These are phyloP conservation scores for Anthophora plumipes DNA, from an alignment of 2,888 invertebrate species.

Conservation along the genomic window DNA sequence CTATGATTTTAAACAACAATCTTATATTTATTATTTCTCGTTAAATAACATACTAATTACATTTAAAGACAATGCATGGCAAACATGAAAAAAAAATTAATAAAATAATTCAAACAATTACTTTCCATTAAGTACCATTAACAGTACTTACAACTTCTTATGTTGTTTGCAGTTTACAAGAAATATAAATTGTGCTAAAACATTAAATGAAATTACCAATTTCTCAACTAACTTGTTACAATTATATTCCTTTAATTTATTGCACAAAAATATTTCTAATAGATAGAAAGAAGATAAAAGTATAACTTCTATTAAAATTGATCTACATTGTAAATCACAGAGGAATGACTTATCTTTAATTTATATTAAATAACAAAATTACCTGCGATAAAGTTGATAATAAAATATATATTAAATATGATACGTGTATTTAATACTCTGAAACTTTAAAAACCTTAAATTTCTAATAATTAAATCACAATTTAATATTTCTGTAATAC, in stretches of 20 bases:
- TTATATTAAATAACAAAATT: constrained; percentile 6
- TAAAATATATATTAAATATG: constrained; percentile 15
- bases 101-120: constrained; percentile 2
- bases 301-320: constrained; percentile 1
- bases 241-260: constrained; percentile 1
- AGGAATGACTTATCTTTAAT: constrained; percentile 19
- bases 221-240: constrained; percentile 1
- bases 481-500: background rate
- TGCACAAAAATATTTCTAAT: background rate
- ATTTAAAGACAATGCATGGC: constrained; percentile 3
- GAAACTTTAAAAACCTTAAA: background rate
- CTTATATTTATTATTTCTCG: background rate
- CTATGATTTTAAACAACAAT: background rate
- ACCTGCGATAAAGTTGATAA: background rate
- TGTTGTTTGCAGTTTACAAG: constrained; percentile 2
- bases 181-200: background rate
- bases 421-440: constrained; percentile 10
- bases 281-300: background rate
- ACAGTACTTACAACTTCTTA: background rate
- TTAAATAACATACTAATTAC: constrained; percentile 8
- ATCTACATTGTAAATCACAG: constrained; percentile 17
- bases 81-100: background rate
- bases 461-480: background rate
- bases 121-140: constrained; percentile 12
- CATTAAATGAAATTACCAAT: background rate